Evolutionary conservation across 2,113 vertebrate species (phyloP), one percentile per base, ranked within the genome.

Genomic region (Cichladusa arquata): DNA sequence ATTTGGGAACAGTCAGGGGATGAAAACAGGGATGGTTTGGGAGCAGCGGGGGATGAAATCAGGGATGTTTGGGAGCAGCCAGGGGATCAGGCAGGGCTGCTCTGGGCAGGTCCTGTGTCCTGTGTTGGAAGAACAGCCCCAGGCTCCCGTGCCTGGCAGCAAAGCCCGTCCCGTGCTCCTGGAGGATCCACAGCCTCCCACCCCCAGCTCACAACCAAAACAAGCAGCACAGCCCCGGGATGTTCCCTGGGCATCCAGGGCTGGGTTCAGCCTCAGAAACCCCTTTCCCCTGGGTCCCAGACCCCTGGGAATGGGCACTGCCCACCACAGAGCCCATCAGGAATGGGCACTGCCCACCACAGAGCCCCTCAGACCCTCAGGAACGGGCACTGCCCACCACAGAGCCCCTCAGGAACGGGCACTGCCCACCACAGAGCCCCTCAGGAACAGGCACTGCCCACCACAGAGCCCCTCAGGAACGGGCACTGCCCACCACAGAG

Each of bases 61-160:
- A 48, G 47, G 47, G 23, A 48, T 48, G 48, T 24, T 48, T 48
- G 48, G 48, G 23, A 48, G 12, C 6, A 14, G 23, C 12, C 7
- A 24, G 48, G 23, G 22, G 7, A 48, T 0, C 22, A 12, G 26
- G 1, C 18, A 11, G 65, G 85, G 70, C 3, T 25, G 57, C n/a
- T 14, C 42, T 3, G 85, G 45, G 45, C 45, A 47, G 44, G 44
- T 26, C 29, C 47, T 57, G 8, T 0, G 2, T 6, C 44, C 87
- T 14, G 12, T 0, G 0, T 6, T 1, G 0, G 3, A 26, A 25
- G 26, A 28, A 29, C 0, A 1, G 2, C 3, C n/a, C 12, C 1
- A 5, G 19, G 45, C 19, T 50, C 19, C 48, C 6, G 17, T 9
- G 38, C 28, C 71, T 0, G 77, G 50, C 71, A 50, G 34, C 28